Conservation (phyloP, 2,113 vertebrate genomes). For the Chaenogobius annularis region DNA sequence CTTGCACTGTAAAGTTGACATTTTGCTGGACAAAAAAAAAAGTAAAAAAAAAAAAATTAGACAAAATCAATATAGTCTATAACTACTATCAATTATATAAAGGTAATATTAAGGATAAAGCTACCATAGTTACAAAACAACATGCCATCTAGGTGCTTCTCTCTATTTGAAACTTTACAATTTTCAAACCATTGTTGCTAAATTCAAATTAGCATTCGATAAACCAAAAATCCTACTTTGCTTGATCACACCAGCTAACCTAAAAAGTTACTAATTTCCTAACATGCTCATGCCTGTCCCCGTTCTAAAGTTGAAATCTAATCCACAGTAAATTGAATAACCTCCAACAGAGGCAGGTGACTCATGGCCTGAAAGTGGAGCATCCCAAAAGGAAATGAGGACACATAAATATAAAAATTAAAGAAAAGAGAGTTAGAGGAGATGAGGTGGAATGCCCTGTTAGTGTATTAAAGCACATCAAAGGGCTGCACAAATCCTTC, state of each 20-base stretch:
- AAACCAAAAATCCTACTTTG: background rate
- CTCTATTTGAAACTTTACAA: too few relatives aligned
- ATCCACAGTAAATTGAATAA: constrained; percentile 25
- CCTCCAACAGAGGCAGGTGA: constrained; percentile 27
- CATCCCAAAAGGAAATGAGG: constrained; percentile 36
- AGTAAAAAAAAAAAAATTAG: too few relatives aligned
- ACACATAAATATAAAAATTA: constrained; percentile 17
- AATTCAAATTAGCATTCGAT: too few relatives aligned
- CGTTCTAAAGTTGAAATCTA: constrained; percentile 9
- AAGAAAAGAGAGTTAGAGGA: constrained; percentile 39
- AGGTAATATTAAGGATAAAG: too few relatives aligned
- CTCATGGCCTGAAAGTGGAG: constrained; percentile 36
- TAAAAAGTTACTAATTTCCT: background rate
- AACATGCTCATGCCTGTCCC: background rate
- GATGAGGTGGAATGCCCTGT: constrained; percentile 46
- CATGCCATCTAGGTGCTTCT: too few relatives aligned
- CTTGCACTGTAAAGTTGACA: too few relatives aligned
- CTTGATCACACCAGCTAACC: background rate
- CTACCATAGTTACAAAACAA: too few relatives aligned
- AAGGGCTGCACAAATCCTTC: constrained; percentile 52
- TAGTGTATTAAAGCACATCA: constrained; percentile 57
- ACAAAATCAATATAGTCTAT: too few relatives aligned
- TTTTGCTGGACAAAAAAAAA: too few relatives aligned
- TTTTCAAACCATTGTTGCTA: too few relatives aligned
- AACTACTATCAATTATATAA: too few relatives aligned